These are phyloP conservation scores for Umimayanthus kanabou DNA, from an alignment of 92 coral and sea anemone genomes.

Conservation along the genomic window DNA sequence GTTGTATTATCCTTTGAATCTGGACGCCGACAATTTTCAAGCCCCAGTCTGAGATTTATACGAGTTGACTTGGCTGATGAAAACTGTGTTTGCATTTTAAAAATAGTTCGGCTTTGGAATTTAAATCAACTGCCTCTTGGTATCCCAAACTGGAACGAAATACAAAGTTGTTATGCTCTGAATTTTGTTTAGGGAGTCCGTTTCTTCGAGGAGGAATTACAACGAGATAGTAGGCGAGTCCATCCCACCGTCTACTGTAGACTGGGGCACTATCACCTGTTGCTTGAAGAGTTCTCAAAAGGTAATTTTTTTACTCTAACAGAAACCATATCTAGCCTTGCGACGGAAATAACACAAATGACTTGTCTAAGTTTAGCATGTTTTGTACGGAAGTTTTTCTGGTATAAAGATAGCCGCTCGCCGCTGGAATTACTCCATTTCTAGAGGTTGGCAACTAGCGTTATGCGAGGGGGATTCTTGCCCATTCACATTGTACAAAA, in stretches of 20 bases:
- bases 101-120: conserved; percentile 14
- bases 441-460: neutral
- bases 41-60: conserved; percentile 4
- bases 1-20: conserved; percentile 3
- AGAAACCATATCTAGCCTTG: conserved; percentile 24
- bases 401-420: conserved; percentile 34
- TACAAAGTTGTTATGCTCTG: conserved; percentile 2
- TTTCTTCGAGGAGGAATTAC: conserved; percentile 80
- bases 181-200: conserved; percentile 74
- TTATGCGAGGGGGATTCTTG: neutral
- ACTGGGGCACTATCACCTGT: conserved; percentile 97
- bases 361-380: conserved; percentile 19
- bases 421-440: neutral
- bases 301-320: conserved; percentile 58
- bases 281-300: conserved; percentile 95
- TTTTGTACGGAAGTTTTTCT: conserved; percentile 32
- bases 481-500: neutral
- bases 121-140: conserved; percentile 28
- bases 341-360: conserved; percentile 29
- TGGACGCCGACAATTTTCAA: neutral
- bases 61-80: neutral
- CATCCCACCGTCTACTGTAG: conserved; percentile 89
- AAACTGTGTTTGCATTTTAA: neutral
- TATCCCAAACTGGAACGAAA: conserved; percentile 36
- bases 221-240: conserved; percentile 70